These are phyloP conservation scores for Cepphus grylle DNA, from an alignment of 2,113 vertebrate species.

Conservation along the genomic window DNA sequence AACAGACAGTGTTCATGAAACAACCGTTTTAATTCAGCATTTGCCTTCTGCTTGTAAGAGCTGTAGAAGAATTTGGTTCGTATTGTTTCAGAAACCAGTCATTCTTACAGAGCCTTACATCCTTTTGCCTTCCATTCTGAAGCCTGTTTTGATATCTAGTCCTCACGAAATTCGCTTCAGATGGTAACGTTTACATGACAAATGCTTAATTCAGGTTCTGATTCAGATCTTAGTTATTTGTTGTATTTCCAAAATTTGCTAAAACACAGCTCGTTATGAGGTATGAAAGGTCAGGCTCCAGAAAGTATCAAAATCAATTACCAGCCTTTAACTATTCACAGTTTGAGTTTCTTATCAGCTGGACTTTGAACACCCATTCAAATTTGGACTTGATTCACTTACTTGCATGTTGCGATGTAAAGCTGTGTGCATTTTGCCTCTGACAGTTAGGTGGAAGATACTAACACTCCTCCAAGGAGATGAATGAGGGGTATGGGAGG, in stretches of 20 bases:
- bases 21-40: neutral
- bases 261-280: neutral
- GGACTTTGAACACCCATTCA: neutral
- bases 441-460: neutral
- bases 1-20: neutral
- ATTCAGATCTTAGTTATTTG: neutral
- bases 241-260: neutral
- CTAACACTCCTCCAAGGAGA: neutral
- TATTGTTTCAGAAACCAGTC: neutral
- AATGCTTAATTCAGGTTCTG: neutral
- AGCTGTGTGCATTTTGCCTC: neutral
- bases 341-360: neutral
- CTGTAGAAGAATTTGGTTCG: neutral
- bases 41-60: neutral
- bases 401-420: neutral
- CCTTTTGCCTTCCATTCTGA: neutral
- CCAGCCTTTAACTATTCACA: neutral
- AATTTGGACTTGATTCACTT: neutral
- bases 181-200: neutral
- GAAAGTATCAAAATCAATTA: neutral
- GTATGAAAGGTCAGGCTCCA: neutral
- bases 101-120: neutral
- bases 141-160: neutral
- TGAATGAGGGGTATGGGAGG: accelerated
- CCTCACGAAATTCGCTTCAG: neutral